A percentile compares a stretch with the other conserved stretches of the same genome.
Evolutionary conservation across 1,140 invertebrate genomes (phyloP).

Genomic region (Aphidius ervi): DNA sequence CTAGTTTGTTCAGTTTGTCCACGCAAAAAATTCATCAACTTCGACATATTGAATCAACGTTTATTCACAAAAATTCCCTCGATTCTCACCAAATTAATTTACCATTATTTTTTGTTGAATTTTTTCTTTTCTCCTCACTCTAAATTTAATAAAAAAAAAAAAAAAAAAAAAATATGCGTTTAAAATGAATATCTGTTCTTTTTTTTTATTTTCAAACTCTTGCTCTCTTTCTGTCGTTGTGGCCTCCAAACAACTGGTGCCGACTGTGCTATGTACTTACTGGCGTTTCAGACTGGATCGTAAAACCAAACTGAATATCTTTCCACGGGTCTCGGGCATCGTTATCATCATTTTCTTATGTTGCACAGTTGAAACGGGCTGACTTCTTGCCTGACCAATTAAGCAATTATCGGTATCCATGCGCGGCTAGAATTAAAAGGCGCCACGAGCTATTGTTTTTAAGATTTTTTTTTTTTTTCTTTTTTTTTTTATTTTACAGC

Average conservation of each 20-base stretch:
- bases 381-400: constrained; percentile 43
- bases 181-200: constrained; percentile 10
- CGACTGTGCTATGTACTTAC: constrained; percentile 32
- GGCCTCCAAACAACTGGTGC: constrained; percentile 22
- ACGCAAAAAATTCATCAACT: no score
- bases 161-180: neutral
- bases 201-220: constrained; percentile 2
- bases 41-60: no score
- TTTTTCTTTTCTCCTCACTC: no score
- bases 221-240: constrained; percentile 23
- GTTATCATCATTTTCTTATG: no score
- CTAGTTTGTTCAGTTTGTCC: no score
- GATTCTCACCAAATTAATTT: no score
- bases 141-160: no score
- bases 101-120: no score
- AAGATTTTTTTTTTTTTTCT: constrained; percentile 19
- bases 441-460: constrained; percentile 14
- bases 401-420: constrained; percentile 46
- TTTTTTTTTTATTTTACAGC: constrained; percentile 2
- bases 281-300: constrained; percentile 36
- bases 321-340: constrained; percentile 15
- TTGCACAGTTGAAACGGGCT: constrained; percentile 11
- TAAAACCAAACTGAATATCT: constrained; percentile 46
- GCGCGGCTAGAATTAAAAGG: constrained; percentile 25
- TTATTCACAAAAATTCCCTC: no score